These are phyloP conservation scores for Acanthoscelides obtectus DNA, from an alignment of 2,888 invertebrate species.

Conservation along the genomic window DNA sequence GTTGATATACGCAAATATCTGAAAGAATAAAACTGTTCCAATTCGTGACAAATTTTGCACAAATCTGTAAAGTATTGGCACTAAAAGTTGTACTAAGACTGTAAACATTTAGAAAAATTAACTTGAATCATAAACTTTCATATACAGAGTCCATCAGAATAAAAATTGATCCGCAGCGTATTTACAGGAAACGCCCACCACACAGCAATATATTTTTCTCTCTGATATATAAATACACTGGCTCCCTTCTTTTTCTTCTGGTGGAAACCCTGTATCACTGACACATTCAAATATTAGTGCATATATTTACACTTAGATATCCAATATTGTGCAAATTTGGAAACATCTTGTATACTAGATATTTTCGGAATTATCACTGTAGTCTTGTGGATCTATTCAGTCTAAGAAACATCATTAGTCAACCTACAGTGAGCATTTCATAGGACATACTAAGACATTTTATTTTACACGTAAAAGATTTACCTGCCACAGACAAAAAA, in stretches of 20 bases:
- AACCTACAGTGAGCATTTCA: no score
- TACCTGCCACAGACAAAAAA: no score
- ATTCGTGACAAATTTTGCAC: neutral
- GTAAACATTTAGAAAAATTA: neutral
- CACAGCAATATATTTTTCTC: no score
- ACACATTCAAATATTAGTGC: neutral
- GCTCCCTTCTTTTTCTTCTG: no score
- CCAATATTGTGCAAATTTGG: neutral
- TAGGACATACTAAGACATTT: no score
- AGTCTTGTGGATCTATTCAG: neutral
- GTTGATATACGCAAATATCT: neutral
- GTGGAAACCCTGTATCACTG: no score
- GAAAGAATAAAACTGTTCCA: neutral
- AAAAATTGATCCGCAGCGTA: no score
- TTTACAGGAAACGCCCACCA: no score
- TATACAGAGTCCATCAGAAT: no score
- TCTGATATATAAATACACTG: no score
- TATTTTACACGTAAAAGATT: no score
- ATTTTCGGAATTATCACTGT: neutral
- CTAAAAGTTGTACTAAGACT: constrained; percentile 23
- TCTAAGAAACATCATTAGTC: neutral
- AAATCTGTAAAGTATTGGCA: constrained; percentile 14
- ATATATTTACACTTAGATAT: neutral
- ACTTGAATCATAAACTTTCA: neutral
- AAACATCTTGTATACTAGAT: neutral